These are phyloP conservation scores for Coleophora flavipennella DNA, from an alignment of 2,888 invertebrate species.

Conservation along the genomic window DNA sequence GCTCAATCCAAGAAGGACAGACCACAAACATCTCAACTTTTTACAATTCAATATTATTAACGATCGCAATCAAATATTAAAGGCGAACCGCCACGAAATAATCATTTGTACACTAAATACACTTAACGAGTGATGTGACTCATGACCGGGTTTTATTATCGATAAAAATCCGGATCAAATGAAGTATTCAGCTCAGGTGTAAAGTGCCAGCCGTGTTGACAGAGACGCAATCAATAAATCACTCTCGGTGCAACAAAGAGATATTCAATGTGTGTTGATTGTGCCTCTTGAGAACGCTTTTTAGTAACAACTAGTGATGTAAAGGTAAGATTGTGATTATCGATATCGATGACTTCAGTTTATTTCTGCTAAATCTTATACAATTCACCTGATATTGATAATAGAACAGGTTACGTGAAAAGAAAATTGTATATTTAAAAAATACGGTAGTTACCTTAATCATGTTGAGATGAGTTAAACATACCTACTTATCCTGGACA, in stretches of 20 bases:
- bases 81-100: slow-evolving; percentile 31
- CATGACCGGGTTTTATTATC: slow-evolving; percentile 60
- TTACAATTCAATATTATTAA: slow-evolving; percentile 14
- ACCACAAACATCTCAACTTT: slow-evolving; percentile 10
- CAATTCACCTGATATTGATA: no score
- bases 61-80: slow-evolving; percentile 26
- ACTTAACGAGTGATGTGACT: slow-evolving; percentile 66
- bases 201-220: slow-evolving; percentile 65
- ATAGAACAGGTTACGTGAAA: no score
- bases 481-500: no score
- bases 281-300: slow-evolving; percentile 65
- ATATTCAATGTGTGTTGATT: slow-evolving; percentile 71
- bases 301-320: slow-evolving; percentile 50
- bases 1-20: neutral
- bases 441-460: no score
- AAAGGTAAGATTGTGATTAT: slow-evolving; percentile 1
- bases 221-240: slow-evolving; percentile 72
- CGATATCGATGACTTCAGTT: slow-evolving; percentile 23
- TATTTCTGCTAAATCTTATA: no score
- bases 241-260: slow-evolving; percentile 58
- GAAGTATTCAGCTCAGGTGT: slow-evolving; percentile 64
- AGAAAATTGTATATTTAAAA: no score
- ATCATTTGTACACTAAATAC: slow-evolving; percentile 66
- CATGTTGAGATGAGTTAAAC: no score
- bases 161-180: slow-evolving; percentile 72